Percentiles rank a stretch among this genome's conserved stretches.
Evolutionary conservation across 2,113 vertebrate genomes (phyloP).

Genomic region (Saiga tatarica): DNA sequence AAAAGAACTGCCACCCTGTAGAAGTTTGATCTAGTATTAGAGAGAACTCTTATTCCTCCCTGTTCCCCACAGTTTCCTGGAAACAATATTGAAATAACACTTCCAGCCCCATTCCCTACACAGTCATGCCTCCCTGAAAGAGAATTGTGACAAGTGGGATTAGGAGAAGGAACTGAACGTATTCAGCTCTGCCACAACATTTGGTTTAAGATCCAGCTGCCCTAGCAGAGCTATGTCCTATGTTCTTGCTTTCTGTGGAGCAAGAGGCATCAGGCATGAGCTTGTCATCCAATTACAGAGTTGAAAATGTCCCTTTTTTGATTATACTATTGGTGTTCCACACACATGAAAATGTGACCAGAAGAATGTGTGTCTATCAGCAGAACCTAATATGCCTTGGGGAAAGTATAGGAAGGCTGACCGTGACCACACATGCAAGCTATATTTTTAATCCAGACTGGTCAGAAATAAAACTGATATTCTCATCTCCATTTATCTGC

Average conservation of each 20-base stretch:
- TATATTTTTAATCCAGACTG: background rate
- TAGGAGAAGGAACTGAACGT: background rate
- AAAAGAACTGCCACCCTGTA: background rate
- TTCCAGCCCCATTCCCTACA: background rate
- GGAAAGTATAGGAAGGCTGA: background rate
- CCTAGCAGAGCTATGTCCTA: background rate
- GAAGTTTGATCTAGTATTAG: background rate
- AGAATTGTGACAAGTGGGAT: background rate
- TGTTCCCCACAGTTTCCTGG: background rate
- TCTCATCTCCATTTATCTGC: background rate
- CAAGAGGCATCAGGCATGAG: no score
- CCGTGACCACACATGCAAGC: background rate
- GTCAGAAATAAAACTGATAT: background rate
- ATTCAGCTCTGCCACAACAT: background rate
- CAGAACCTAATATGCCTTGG: accelerated
- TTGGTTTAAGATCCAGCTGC: background rate
- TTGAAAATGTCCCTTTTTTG: background rate
- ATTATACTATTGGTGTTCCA: background rate
- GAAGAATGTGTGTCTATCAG: background rate
- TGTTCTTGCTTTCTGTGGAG: background rate
- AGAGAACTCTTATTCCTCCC: background rate
- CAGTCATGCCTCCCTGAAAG: background rate
- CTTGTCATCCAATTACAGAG: background rate
- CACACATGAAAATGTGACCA: background rate
- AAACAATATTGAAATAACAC: background rate